These are phyloP conservation scores for Meda fulgida DNA, from an alignment of 2,797 vertebrate species.

Conservation along the genomic window DNA sequence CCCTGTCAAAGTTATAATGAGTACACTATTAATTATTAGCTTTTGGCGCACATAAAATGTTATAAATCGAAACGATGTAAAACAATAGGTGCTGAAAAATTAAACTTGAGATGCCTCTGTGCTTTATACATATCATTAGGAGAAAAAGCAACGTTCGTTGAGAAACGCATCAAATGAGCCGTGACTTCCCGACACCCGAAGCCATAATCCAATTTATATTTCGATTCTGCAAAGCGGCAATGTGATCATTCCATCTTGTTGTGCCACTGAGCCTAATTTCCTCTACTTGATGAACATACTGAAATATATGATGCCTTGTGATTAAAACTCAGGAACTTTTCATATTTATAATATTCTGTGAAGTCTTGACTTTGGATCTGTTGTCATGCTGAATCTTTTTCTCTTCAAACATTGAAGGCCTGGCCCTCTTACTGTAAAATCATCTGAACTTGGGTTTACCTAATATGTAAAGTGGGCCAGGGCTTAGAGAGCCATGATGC, in stretches of 20 bases:
- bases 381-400: conserved; percentile 32
- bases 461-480: conserved; percentile 59
- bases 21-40: conserved; percentile 13
- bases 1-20: not conserved
- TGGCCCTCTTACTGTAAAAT: conserved; percentile 48
- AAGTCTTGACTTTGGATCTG: conserved; percentile 23
- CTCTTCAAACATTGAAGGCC: conserved; percentile 11
- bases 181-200: conserved; percentile 72
- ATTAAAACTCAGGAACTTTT: conserved; percentile 41
- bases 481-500: conserved; percentile 53
- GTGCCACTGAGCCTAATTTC: conserved; percentile 40
- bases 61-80: not conserved
- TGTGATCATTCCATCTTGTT: conserved; percentile 79
- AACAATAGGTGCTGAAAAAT: conserved; percentile 30
- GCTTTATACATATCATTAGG: conserved; percentile 74
- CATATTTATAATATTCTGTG: conserved; percentile 15
- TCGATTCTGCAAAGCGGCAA: conserved; percentile 76
- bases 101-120: conserved; percentile 43
- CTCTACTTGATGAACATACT: conserved; percentile 54
- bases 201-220: conserved; percentile 82
- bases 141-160: conserved; percentile 78
- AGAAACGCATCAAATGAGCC: conserved; percentile 82
- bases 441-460: conserved; percentile 57
- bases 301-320: conserved; percentile 33
- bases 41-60: not conserved